phyloP scores from a whole-genome alignment of 2,888 invertebrate genomes.

The Drosophila histrio region DNA sequence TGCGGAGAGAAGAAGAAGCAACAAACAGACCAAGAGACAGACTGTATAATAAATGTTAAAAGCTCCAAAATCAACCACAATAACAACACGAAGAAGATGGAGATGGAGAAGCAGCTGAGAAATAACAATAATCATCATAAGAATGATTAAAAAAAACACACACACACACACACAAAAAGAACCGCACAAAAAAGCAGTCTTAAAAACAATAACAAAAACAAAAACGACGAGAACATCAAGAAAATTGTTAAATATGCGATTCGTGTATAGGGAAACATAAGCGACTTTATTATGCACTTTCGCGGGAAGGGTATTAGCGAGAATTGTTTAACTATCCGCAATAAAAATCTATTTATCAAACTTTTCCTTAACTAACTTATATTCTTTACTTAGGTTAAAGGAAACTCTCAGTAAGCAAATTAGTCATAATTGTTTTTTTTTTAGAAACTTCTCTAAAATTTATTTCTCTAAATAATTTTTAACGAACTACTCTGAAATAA shows the following conservation, averaged over 20 bases:
- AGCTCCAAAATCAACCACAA: conserved; percentile 31
- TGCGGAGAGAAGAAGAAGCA: background rate
- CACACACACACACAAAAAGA: conserved; percentile 20
- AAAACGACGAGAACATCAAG: conserved; percentile 9
- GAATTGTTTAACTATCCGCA: too few species aligned
- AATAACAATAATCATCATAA: conserved; percentile 54
- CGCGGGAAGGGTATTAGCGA: too few species aligned
- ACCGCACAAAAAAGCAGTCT: conserved; percentile 42
- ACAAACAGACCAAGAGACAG: background rate
- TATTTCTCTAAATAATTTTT: too few species aligned
- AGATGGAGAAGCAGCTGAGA: conserved; percentile 7
- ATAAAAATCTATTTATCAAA: too few species aligned
- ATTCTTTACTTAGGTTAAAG: too few species aligned
- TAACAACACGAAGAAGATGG: conserved; percentile 1
- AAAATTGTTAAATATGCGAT: background rate
- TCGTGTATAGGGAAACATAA: background rate
- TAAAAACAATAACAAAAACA: conserved; percentile 39
- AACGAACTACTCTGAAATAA: too few species aligned
- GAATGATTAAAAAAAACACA: conserved; percentile 58
- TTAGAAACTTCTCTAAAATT: too few species aligned
- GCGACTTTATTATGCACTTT: conserved; percentile 19
- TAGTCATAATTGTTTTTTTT: too few species aligned
- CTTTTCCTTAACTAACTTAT: too few species aligned
- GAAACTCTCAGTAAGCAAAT: too few species aligned
- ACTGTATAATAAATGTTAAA: conserved; percentile 59